Evolutionary conservation across 37 sponge, comb jelly and placozoan genomes (phyloP).

Genomic region (Geodia barretti): DNA sequence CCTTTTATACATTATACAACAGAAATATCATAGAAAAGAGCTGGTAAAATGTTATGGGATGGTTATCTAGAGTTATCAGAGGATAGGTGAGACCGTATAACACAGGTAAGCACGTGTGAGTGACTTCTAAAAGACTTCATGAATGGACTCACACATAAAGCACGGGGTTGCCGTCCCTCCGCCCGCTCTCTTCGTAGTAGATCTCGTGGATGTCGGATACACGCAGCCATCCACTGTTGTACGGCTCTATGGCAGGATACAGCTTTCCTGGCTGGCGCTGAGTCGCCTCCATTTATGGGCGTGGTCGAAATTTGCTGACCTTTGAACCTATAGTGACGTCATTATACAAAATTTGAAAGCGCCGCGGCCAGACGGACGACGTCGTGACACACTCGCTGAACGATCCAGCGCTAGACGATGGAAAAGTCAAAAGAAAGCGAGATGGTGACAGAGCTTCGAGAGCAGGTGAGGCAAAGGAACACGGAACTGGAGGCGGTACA

Average conservation of each 20-base stretch:
- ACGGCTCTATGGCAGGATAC: constrained; percentile 36
- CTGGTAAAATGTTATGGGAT: neutral
- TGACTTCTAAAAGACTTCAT: neutral
- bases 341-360: too few species aligned
- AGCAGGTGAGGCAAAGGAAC: neutral
- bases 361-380: too few species aligned
- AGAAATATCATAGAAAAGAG: too few species aligned
- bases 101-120: neutral
- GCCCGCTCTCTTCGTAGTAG: constrained; percentile 62
- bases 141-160: constrained; percentile 45
- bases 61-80: too few species aligned
- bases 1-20: too few species aligned
- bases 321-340: neutral
- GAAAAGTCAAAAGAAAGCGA: neutral
- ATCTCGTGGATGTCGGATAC: constrained; percentile 65
- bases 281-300: neutral
- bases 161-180: constrained; percentile 58
- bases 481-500: neutral
- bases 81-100: too few species aligned
- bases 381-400: too few species aligned
- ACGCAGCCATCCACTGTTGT: constrained; percentile 39
- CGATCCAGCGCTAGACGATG: too few species aligned
- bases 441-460: neutral
- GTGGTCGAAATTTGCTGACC: neutral
- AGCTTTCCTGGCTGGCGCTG: neutral